These are phyloP conservation scores for Gonocerus acuteangulatus DNA, from an alignment of 2,888 invertebrate genomes.

Conservation along the genomic window DNA sequence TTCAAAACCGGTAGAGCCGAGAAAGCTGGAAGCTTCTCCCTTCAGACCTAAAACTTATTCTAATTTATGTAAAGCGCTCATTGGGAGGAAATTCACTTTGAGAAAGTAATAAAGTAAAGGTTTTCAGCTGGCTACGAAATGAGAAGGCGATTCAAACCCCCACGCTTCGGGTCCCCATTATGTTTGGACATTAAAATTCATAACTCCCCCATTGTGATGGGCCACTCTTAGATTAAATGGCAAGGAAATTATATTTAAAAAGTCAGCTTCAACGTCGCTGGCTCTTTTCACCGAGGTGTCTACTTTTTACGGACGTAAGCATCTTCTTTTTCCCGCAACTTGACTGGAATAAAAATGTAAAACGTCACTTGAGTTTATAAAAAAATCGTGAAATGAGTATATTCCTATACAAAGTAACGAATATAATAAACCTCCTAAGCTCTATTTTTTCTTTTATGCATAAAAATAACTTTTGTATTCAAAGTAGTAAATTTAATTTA, in stretches of 20 bases:
- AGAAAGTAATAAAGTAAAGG: slow-evolving; percentile 21
- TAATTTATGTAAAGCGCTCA: slow-evolving; percentile 22
- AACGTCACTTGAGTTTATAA: no score
- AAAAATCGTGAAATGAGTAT: no score
- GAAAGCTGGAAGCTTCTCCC: no score
- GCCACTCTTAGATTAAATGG: slow-evolving; percentile 11
- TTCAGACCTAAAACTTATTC: slow-evolving; percentile 6
- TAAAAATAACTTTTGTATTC: no score
- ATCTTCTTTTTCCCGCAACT: background rate
- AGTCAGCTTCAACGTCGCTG: slow-evolving; percentile 1
- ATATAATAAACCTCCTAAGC: no score
- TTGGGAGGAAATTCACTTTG: slow-evolving; percentile 17
- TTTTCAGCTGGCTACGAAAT: slow-evolving; percentile 1
- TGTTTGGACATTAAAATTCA: slow-evolving; percentile 18
- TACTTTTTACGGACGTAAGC: background rate
- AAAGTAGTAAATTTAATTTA: no score
- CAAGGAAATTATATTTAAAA: slow-evolving; percentile 21
- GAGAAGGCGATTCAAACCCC: background rate
- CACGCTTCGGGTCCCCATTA: background rate
- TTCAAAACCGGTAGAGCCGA: no score
- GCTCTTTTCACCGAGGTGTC: background rate
- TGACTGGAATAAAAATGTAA: background rate
- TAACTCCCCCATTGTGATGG: slow-evolving; percentile 9
- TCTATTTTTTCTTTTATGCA: no score
- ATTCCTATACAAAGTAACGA: no score